phyloP scores from a whole-genome alignment of 2,888 invertebrate genomes.

The Trilocha varians region DNA sequence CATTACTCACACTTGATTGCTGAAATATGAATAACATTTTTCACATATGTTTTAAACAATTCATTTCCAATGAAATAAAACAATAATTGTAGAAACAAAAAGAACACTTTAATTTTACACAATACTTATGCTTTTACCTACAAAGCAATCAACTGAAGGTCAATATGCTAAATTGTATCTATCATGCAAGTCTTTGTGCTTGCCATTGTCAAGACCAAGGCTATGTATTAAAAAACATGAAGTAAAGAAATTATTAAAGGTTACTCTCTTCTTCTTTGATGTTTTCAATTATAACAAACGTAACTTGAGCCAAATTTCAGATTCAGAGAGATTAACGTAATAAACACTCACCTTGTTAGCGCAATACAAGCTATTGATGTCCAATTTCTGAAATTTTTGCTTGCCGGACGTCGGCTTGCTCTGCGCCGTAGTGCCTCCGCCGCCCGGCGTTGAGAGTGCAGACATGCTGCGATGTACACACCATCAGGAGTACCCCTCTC shows the following conservation, averaged over 20 bases:
- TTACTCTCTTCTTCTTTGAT: neutral
- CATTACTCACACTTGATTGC: neutral
- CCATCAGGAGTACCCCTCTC: constrained; percentile 78
- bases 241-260: neutral
- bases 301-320: neutral
- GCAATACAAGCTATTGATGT: constrained; percentile 98
- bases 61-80: no score
- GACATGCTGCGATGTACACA: constrained; percentile 97
- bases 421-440: constrained; percentile 73
- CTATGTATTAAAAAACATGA: neutral
- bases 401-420: constrained; percentile 80
- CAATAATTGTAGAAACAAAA: no score
- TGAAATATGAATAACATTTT: neutral
- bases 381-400: constrained; percentile 96
- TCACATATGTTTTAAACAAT: no score
- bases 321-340: neutral
- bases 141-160: constrained; percentile 21
- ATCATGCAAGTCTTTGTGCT: neutral
- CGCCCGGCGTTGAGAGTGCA: constrained; percentile 91
- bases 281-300: no score
- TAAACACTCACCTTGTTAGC: constrained; percentile 81
- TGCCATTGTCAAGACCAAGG: constrained; percentile 2
- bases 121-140: neutral
- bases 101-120: no score
- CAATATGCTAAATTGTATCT: constrained; percentile 23